Evolutionary conservation across 2,888 invertebrate species (phyloP), one percentile per base, ranked within the genome.

Genomic region (Ophion ventricosus): DNA sequence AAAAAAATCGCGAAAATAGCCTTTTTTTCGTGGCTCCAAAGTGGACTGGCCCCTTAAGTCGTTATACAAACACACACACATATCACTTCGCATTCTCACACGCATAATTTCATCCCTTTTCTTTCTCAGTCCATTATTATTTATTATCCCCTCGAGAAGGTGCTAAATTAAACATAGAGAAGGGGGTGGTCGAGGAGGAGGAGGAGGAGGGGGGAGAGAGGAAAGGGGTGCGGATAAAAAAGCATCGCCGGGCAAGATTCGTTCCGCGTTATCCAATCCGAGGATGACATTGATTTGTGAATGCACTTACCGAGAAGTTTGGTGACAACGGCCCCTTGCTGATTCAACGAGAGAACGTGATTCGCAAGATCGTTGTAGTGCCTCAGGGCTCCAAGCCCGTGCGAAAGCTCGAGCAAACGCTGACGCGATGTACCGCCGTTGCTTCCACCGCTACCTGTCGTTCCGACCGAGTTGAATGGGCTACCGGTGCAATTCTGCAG

Each of bases 281-380:
- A 35, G 17, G n/a, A 63, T 5, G 74, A 81, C 67, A 82, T 75
- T 82, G 78, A 86, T 85, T 85, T 80, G 78, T 77, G 73, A 77
- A 80, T 79, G 81, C 70, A 94, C 97, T 97, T 94, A 98, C 98
- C 98, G 92, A 98, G 94, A 92, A 98, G 95, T 94, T 98, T 98
- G 88, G 97, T 97, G 90, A 97, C 93, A 88, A 95, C 98, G 91
- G 98, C 98, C 90, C 98, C 98, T 94, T 98, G 98, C 94, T 98
- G 98, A 90, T 94, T 95, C 77, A 93, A 87, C 83, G 97, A 97
- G 79, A 98, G 95, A 95, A 98, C 97, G 92, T 98, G 98, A 91
- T 97, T 97, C 5, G 98, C 98, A 91, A 98, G 95, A 94, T 98
- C 98, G 92, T 92, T 93, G 89, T 98, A 98, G 91, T 98, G 98